Conservation (phyloP, 1,140 invertebrate species). For the Heliconius himera region DNA sequence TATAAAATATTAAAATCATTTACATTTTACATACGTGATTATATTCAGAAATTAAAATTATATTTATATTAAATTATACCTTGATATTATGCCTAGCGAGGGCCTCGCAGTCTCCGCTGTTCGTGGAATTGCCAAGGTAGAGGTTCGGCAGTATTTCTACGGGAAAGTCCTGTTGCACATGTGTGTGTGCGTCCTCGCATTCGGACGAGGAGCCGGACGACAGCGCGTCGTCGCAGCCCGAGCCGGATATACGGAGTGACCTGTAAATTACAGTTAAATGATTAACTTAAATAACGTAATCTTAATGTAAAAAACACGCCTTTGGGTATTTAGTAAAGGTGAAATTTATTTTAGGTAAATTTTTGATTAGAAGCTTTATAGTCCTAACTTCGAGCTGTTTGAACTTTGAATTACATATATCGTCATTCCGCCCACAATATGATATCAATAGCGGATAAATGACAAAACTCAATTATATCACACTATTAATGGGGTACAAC, state of each 20-base stretch:
- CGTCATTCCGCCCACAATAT: no score
- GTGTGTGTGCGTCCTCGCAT: slow-evolving; percentile 81
- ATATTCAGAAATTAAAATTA: no score
- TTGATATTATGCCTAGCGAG: slow-evolving; percentile 94
- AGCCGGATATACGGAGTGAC: slow-evolving; percentile 89
- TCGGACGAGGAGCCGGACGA: slow-evolving; percentile 86
- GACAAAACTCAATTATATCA: no score
- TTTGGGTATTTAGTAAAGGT: no score
- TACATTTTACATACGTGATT: no score
- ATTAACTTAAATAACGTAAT: not conserved
- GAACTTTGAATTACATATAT: not conserved
- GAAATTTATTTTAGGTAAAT: not conserved
- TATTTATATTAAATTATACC: slow-evolving; percentile 63
- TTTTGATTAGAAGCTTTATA: not conserved
- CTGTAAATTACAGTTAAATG: slow-evolving; percentile 56
- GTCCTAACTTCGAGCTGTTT: not conserved
- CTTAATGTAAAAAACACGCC: no score
- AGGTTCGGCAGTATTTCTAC: slow-evolving; percentile 96
- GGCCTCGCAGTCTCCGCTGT: slow-evolving; percentile 93
- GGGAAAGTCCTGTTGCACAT: slow-evolving; percentile 88
- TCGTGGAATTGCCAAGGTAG: slow-evolving; percentile 96
- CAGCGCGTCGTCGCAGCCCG: slow-evolving; percentile 85
- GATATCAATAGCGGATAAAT: no score
- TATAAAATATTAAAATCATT: no score
- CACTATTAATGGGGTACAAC: no score